Conservation (phyloP, 1,140 invertebrate genomes). For the Drosophila carrolli region DNA sequence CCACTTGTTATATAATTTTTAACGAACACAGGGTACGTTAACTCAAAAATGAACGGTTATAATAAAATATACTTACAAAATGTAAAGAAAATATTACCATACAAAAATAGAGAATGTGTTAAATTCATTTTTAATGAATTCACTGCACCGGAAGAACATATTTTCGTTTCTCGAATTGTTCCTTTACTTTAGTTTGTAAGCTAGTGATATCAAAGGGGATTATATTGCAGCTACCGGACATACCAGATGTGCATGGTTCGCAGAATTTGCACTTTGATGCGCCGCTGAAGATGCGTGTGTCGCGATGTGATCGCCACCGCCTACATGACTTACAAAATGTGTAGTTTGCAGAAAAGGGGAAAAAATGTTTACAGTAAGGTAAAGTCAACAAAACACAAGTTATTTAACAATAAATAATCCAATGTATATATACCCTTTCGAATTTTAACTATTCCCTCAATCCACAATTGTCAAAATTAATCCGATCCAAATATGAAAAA, state of each 20-base stretch:
- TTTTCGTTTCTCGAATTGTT: neutral
- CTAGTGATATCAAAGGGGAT: neutral
- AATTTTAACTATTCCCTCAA: too few species aligned
- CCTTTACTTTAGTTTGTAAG: neutral
- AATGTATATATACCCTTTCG: too few species aligned
- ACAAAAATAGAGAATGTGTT: neutral
- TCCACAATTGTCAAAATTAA: too few species aligned
- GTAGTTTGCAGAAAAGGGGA: neutral
- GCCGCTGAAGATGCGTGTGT: neutral
- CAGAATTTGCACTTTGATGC: conserved; percentile 3
- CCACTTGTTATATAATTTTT: too few species aligned
- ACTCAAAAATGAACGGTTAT: too few species aligned
- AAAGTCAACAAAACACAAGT: too few species aligned
- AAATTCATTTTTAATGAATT: neutral
- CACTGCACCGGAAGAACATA: neutral
- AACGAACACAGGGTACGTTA: too few species aligned
- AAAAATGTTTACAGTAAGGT: too few species aligned
- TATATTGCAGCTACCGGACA: neutral
- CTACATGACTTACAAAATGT: conserved; percentile 3
- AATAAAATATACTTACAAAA: too few species aligned
- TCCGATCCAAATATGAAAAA: too few species aligned
- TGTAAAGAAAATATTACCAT: too few species aligned
- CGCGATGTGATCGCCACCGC: conserved; percentile 4
- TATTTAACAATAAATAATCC: too few species aligned
- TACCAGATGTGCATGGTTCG: conserved; percentile 2